Conservation (phyloP, 2,888 invertebrate genomes). For the Colletes collaris region DNA sequence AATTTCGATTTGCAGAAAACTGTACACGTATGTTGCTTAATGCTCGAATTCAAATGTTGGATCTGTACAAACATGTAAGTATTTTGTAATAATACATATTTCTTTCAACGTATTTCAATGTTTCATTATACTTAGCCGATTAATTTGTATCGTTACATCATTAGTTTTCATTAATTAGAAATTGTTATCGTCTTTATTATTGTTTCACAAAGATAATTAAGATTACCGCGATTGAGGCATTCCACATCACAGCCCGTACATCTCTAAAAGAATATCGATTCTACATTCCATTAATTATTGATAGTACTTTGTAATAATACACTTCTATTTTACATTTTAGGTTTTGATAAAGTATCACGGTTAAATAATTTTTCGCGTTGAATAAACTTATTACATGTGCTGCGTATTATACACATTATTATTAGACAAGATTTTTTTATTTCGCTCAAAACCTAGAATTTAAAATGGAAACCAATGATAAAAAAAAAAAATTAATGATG, state of each 20-base stretch:
- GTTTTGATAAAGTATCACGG: slow-evolving; percentile 14
- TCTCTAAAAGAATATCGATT: slow-evolving; percentile 20
- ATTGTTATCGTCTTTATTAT: slow-evolving; percentile 54
- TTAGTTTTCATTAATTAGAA: slow-evolving; percentile 36
- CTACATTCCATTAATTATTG: slow-evolving; percentile 46
- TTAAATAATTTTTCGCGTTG: neutral
- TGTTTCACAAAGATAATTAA: slow-evolving; percentile 40
- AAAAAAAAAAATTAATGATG: slow-evolving; percentile 2
- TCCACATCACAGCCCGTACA: slow-evolving; percentile 48
- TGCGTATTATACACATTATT: neutral
- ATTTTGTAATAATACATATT: slow-evolving; percentile 65
- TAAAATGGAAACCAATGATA: slow-evolving; percentile 25
- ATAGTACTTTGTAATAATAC: slow-evolving; percentile 9
- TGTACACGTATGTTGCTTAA: slow-evolving; percentile 97
- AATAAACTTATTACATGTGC: neutral
- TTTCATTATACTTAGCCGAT: slow-evolving; percentile 53
- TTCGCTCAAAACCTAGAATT: slow-evolving; percentile 19
- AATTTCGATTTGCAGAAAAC: slow-evolving; percentile 86
- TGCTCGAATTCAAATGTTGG: slow-evolving; percentile 75
- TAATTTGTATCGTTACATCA: slow-evolving; percentile 42
- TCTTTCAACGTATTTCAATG: slow-evolving; percentile 48
- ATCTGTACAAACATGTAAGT: slow-evolving; percentile 79
- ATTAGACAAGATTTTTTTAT: neutral
- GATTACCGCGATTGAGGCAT: slow-evolving; percentile 46
- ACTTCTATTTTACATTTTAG: slow-evolving; percentile 43